phyloP scores from a whole-genome alignment of 2,888 invertebrate species.

The Polymixis flavicincta region DNA sequence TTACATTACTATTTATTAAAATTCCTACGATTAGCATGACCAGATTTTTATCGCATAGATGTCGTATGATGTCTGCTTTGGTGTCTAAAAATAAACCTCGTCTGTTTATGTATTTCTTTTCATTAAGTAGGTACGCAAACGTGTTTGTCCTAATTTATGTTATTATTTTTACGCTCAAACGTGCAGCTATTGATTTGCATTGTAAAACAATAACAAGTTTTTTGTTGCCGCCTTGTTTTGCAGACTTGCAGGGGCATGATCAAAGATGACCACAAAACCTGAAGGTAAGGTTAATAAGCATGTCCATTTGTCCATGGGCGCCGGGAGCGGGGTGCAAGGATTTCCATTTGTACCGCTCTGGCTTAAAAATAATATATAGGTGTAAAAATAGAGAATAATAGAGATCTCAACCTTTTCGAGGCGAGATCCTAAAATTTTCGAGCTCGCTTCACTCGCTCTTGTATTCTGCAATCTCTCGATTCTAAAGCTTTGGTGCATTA shows the following conservation, averaged over 20 bases:
- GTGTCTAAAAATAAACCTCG: neutral
- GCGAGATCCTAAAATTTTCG: too few relatives aligned
- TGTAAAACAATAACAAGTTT: neutral
- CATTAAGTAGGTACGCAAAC: slow-evolving; percentile 14
- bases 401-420: too few relatives aligned
- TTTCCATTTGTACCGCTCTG: too few relatives aligned
- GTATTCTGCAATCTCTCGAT: too few relatives aligned
- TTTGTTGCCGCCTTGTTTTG: neutral
- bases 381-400: too few relatives aligned
- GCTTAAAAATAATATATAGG: too few relatives aligned
- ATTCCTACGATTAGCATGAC: slow-evolving; percentile 8
- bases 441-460: too few relatives aligned
- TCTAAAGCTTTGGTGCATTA: too few relatives aligned
- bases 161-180: slow-evolving; percentile 5
- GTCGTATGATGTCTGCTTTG: neutral
- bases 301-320: too few relatives aligned
- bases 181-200: slow-evolving; percentile 18
- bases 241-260: neutral
- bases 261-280: neutral
- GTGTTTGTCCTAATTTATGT: slow-evolving; percentile 31
- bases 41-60: slow-evolving; percentile 1
- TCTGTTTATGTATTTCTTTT: slow-evolving; percentile 4
- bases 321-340: too few relatives aligned
- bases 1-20: neutral
- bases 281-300: neutral